phyloP scores from a whole-genome alignment of 2,797 vertebrate genomes.

The Lacerta bilineata region DNA sequence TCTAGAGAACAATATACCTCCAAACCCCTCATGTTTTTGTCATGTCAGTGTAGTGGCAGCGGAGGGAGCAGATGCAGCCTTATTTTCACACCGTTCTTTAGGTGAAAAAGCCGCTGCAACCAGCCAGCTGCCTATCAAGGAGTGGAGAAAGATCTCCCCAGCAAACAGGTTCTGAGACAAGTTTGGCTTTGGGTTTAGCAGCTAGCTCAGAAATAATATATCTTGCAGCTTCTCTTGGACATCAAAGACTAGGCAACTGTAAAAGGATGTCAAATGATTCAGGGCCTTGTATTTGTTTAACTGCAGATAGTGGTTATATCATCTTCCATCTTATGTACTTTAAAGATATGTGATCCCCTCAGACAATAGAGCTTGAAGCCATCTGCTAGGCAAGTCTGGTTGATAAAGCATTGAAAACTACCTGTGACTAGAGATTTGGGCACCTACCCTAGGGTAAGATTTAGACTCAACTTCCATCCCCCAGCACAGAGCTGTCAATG shows the following conservation, averaged over 20 bases:
- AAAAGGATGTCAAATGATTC: not conserved
- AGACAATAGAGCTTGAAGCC: not conserved
- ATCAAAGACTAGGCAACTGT: slow-evolving; percentile 14
- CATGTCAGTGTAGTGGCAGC: not conserved
- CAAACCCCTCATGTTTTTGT: not conserved
- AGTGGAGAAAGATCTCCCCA: not conserved
- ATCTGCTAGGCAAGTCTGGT: not conserved
- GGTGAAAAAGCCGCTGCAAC: not conserved
- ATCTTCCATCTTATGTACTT: not conserved
- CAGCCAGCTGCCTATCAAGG: not conserved
- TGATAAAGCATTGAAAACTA: not conserved
- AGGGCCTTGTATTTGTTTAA: slow-evolving; percentile 15
- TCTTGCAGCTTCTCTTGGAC: not conserved
- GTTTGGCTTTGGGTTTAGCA: slow-evolving; percentile 10
- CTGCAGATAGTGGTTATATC: slow-evolving; percentile 15
- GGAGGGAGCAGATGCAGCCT: not conserved
- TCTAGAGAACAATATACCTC: not conserved
- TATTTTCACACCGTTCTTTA: not conserved
- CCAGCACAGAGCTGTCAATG: slow-evolving; percentile 1
- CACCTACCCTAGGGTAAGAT: rapidly evolving
- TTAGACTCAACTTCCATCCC: not conserved
- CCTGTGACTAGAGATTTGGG: not conserved
- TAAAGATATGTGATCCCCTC: not conserved
- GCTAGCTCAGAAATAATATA: not conserved
- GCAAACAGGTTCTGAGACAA: slow-evolving; percentile 1